These are phyloP conservation scores for Trachelus stipa DNA, from an alignment of 2,888 invertebrate genomes.

Conservation along the genomic window DNA sequence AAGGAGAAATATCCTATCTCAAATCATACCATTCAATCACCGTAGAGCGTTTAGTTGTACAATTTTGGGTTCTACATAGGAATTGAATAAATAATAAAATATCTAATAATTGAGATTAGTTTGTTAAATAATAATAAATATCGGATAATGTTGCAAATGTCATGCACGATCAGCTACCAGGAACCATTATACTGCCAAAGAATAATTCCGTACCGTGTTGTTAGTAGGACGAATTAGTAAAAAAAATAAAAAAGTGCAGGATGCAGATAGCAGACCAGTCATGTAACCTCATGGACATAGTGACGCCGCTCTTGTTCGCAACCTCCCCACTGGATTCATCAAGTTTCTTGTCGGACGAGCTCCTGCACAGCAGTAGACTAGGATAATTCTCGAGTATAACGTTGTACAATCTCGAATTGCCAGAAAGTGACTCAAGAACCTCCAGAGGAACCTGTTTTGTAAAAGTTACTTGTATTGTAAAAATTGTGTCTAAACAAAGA, in stretches of 20 bases:
- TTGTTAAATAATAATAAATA: not conserved
- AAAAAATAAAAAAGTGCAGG: constrained; percentile 38
- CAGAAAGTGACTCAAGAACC: constrained; percentile 73
- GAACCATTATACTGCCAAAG: not conserved
- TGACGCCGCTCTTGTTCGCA: constrained; percentile 70
- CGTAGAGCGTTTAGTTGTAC: not conserved
- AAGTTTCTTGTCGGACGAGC: constrained; percentile 75
- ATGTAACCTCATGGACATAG: constrained; percentile 72
- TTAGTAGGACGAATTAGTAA: constrained; percentile 13
- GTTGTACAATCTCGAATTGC: constrained; percentile 76
- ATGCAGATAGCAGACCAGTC: constrained; percentile 51
- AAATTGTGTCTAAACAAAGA: not conserved
- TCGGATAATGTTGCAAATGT: not conserved
- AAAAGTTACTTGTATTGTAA: not conserved
- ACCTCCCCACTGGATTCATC: constrained; percentile 60
- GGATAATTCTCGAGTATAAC: constrained; percentile 81
- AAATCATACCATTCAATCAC: not conserved
- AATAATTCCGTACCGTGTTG: not conserved
- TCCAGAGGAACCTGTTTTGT: constrained; percentile 72
- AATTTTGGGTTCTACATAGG: not conserved
- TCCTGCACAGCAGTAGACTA: constrained; percentile 73
- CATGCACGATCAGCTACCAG: not conserved
- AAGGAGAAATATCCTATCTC: not conserved
- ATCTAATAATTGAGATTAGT: not conserved
- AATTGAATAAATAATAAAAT: not conserved